These are phyloP conservation scores for Melipona bicolor DNA, from an alignment of 2,888 invertebrate species.

Conservation along the genomic window DNA sequence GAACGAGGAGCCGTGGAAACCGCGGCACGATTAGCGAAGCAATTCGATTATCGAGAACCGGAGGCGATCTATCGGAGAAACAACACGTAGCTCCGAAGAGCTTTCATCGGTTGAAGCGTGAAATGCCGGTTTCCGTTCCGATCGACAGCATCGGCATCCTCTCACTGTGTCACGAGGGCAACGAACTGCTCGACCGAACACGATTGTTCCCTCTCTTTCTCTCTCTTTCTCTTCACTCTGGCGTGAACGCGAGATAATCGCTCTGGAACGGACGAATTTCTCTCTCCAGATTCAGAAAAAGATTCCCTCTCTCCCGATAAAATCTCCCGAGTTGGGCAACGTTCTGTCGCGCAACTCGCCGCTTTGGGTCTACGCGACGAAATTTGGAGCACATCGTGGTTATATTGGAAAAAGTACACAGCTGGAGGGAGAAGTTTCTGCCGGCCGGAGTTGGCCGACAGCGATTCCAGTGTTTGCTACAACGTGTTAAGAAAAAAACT, in stretches of 20 bases:
- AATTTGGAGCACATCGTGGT: constrained; percentile 9
- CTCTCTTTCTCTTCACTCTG: not conserved
- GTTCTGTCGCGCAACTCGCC: not conserved
- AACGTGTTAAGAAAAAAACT: not conserved
- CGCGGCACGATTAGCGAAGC: constrained; percentile 25
- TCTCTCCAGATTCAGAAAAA: not conserved
- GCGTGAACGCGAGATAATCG: not conserved
- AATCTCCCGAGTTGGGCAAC: not conserved
- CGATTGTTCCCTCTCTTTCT: not conserved
- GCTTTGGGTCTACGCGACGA: not conserved
- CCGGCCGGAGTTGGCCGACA: constrained; percentile 16
- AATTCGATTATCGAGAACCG: constrained; percentile 26
- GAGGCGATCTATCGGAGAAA: no score
- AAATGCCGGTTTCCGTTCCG: not conserved
- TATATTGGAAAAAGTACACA: not conserved
- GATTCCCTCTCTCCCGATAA: not conserved
- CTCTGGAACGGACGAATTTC: not conserved
- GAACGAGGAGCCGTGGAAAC: constrained; percentile 15
- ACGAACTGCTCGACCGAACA: not conserved
- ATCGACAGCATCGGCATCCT: not conserved
- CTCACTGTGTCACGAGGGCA: constrained; percentile 23
- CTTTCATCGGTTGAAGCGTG: constrained; percentile 8
- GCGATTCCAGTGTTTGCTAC: constrained; percentile 11
- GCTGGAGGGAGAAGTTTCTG: constrained; percentile 8
- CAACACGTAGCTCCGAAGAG: not conserved